Percentiles rank a stretch among this genome's conserved stretches.
phyloP scores from a whole-genome alignment of 1,140 invertebrate genomes.

The Drosophila serrata region DNA sequence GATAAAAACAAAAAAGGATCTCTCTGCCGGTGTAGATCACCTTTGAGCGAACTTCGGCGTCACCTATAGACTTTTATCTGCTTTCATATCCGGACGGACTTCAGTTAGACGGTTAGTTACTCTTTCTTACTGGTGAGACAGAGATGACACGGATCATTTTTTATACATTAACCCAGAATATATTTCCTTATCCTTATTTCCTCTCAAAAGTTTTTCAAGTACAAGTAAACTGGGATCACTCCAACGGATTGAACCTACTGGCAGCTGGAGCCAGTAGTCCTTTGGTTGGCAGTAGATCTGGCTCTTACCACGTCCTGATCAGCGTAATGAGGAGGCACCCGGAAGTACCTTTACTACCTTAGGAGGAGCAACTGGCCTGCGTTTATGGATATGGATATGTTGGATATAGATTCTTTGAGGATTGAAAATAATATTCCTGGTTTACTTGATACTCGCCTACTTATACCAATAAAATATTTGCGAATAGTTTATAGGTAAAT shows the following conservation, averaged over 20 bases:
- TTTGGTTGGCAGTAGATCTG: constrained; percentile 78
- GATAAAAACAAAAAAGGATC: constrained; percentile 66
- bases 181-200: neutral
- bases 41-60: constrained; percentile 94
- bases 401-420: neutral
- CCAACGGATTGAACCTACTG: constrained; percentile 86
- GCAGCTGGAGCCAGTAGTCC: constrained; percentile 85
- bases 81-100: constrained; percentile 91
- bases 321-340: constrained; percentile 32
- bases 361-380: constrained; percentile 35
- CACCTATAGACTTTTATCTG: constrained; percentile 92
- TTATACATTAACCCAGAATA: neutral
- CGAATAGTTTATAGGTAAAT: neutral
- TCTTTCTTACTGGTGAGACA: constrained; percentile 88
- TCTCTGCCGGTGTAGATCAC: constrained; percentile 85
- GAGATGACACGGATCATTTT: neutral
- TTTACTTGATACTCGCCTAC: neutral
- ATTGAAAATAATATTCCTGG: neutral
- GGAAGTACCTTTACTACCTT: too few relatives aligned
- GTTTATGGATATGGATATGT: too few relatives aligned
- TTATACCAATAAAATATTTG: neutral
- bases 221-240: constrained; percentile 86
- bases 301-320: constrained; percentile 80
- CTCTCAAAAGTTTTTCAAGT: constrained; percentile 84
- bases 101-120: constrained; percentile 92